Evolutionary conservation across 2,888 invertebrate species (phyloP).

Genomic region (Oligia fasciuncula): DNA sequence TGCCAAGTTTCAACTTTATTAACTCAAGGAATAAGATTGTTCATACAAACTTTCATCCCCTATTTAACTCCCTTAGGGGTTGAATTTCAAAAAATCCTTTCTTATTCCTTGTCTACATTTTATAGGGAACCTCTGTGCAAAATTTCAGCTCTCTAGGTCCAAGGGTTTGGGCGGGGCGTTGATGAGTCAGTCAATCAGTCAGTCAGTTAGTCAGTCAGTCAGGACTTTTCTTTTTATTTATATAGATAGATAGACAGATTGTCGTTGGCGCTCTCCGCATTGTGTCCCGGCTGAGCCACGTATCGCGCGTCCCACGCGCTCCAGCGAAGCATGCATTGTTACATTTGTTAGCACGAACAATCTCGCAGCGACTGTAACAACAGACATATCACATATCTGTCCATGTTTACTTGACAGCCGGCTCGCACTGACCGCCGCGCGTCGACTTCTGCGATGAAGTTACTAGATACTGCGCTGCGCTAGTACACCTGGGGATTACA

Average conservation of each 20-base stretch:
- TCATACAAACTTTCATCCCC: too few relatives aligned
- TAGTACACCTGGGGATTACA: neutral
- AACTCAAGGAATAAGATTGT: too few relatives aligned
- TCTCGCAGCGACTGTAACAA: neutral
- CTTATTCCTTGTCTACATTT: too few relatives aligned
- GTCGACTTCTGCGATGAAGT: neutral
- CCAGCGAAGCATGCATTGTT: neutral
- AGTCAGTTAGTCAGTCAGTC: too few relatives aligned
- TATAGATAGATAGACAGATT: neutral
- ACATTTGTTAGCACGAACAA: neutral
- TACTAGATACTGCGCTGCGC: neutral
- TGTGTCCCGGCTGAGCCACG: conserved; percentile 2
- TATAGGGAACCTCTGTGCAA: too few relatives aligned
- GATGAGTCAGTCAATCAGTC: too few relatives aligned
- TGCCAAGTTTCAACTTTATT: too few relatives aligned
- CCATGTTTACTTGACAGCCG: neutral
- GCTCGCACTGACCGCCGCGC: neutral
- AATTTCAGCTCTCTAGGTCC: too few relatives aligned
- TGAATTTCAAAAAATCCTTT: too few relatives aligned
- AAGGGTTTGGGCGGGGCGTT: too few relatives aligned
- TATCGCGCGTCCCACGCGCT: neutral
- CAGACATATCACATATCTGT: neutral
- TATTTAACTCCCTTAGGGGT: too few relatives aligned
- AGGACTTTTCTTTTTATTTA: too few relatives aligned
- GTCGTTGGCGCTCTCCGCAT: neutral